Evolutionary conservation across 2,113 vertebrate species (phyloP), one percentile per base, ranked within the genome.

Genomic region (Pteruthius melanotis): DNA sequence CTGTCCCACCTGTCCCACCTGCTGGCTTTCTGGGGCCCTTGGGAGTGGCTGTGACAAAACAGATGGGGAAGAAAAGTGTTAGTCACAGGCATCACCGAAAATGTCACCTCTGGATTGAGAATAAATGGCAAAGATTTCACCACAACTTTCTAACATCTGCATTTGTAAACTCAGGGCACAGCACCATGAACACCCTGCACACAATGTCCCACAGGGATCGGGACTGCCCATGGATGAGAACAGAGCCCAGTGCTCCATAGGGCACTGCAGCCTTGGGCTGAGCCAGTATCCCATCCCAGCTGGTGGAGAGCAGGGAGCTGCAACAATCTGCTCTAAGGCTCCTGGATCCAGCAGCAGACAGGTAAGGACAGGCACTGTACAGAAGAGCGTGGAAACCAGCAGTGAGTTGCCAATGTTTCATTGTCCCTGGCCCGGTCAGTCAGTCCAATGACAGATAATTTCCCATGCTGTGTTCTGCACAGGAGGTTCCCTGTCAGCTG

Each of bases 1-100:
- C 97, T 95, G 91, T 74, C 61, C 86, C 85, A 98, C 98, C 97
- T 95, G 91, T 74, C 61, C 86, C 92, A 27, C 52, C 47, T 39
- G 92, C 69, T 0, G 92, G 93, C 61, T 68, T 96, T 17, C 44
- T 91, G 53, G 97, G 97, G 7, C 66, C 59, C 61, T 95, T 97
- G 72, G 96, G 98, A 87, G 96, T 97, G 74, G 98, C 96, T 96
- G 93, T 59, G 37, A 57, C 47, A 78, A 87, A 79, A 90, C 3
- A 87, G 26, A 85, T 1, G 9, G 52, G 31, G 47, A 90, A 20
- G 28, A 70, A 76, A 86, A 53, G 35, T 0, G 23, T 87, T 44
- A 93, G 64, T 84, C 35, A 10, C 1, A 17, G 60, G 37, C 56
- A 60, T 27, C 39, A 16, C 26, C 1, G 1, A 78, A 91, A 90